These are phyloP conservation scores for Hiodon alosoides DNA, from an alignment of 2,113 vertebrate species.

Conservation along the genomic window DNA sequence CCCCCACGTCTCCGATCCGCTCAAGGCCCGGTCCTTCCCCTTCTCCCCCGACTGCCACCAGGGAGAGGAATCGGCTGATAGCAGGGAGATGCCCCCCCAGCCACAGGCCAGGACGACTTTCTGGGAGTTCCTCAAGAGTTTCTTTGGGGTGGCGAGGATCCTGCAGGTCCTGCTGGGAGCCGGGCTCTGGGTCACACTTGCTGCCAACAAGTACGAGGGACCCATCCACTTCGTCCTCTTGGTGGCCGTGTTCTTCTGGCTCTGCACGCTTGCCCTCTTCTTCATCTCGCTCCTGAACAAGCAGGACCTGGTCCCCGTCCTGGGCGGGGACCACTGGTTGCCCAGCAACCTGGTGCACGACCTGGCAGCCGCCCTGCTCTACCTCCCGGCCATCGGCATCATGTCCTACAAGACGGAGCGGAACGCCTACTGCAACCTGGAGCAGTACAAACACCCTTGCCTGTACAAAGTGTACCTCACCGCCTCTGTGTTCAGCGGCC, in stretches of 20 bases:
- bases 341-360: conserved; percentile 79
- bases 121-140: conserved; percentile 72
- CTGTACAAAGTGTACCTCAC: conserved; percentile 79
- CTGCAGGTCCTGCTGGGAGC: conserved; percentile 81
- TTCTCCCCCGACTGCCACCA: not conserved
- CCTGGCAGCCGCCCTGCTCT: conserved; percentile 68
- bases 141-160: conserved; percentile 71
- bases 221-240: conserved; percentile 89
- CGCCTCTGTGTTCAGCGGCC: conserved; percentile 75
- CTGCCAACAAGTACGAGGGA: conserved; percentile 85
- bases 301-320: conserved; percentile 79
- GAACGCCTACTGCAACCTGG: conserved; percentile 79
- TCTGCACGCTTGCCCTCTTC: conserved; percentile 79
- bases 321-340: conserved; percentile 80
- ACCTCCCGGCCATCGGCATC: conserved; percentile 75
- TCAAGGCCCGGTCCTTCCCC: not conserved
- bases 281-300: conserved; percentile 84
- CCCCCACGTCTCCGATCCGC: not conserved
- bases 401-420: conserved; percentile 78
- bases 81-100: conserved; percentile 57
- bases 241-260: conserved; percentile 90
- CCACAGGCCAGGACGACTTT: conserved; percentile 60
- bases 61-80: conserved; percentile 38
- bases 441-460: conserved; percentile 71
- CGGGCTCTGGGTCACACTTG: conserved; percentile 86